Conservation (phyloP, 2,113 vertebrate genomes). For the Poecile atricapillus region DNA sequence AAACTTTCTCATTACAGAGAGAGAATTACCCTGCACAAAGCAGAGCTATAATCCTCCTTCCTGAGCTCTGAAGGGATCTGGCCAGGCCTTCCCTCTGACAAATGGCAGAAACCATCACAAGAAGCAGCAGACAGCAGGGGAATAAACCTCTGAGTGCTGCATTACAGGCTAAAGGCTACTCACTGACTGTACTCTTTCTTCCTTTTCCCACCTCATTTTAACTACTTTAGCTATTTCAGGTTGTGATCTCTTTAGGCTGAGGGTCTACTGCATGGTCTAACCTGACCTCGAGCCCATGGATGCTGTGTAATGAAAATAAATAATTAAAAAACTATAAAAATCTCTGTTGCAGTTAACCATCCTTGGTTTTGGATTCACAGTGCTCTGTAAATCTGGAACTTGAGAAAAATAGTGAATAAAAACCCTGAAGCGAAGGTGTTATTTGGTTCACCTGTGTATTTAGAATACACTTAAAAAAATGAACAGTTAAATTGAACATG, state of each 20-base stretch:
- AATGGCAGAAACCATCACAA: neutral
- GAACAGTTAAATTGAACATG: neutral
- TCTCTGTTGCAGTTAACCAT: neutral
- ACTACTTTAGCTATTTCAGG: neutral
- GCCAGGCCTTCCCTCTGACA: neutral
- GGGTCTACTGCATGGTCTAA: neutral
- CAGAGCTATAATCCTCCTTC: neutral
- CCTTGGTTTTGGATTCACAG: neutral
- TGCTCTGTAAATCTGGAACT: neutral
- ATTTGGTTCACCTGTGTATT: neutral
- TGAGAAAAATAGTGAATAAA: neutral
- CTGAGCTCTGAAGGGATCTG: neutral
- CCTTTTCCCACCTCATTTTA: neutral
- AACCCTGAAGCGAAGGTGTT: neutral
- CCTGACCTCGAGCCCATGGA: neutral
- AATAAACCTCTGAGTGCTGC: neutral
- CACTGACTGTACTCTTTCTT: neutral
- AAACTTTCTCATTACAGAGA: neutral
- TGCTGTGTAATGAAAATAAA: neutral
- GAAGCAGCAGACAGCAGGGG: neutral
- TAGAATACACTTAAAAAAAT: conserved; percentile 1
- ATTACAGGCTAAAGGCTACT: neutral
- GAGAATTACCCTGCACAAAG: neutral
- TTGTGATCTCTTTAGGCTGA: neutral
- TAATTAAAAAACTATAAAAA: neutral